Evolutionary conservation across 2,888 invertebrate genomes (phyloP).

Genomic region (Patella ulyssiponensis): DNA sequence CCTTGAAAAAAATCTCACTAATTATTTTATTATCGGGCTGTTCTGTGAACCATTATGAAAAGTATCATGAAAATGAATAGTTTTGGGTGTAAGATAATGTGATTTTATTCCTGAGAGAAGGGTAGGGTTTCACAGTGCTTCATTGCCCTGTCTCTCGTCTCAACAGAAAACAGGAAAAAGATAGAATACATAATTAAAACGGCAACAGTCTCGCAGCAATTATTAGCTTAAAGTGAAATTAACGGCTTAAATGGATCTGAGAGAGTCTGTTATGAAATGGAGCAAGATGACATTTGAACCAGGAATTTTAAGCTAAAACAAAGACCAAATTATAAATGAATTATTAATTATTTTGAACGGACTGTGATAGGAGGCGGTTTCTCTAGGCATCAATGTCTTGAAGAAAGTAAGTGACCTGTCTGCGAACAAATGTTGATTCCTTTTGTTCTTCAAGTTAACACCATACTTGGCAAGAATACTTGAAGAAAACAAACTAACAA

Average conservation of each 20-base stretch:
- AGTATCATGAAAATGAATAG: not conserved
- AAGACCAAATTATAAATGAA: conserved; percentile 6
- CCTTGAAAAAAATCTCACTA: conserved; percentile 1
- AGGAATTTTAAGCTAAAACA: conserved; percentile 11
- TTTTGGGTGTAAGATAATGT: not conserved
- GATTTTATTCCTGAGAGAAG: conserved; percentile 2
- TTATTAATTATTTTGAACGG: not conserved
- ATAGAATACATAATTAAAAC: conserved; percentile 9
- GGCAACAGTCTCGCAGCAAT: conserved; percentile 4
- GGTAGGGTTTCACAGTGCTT: not conserved
- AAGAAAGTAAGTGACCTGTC: no score
- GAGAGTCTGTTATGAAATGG: no score
- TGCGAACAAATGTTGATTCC: no score
- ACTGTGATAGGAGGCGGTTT: no score
- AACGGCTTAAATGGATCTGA: not conserved
- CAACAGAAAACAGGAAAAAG: not conserved
- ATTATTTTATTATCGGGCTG: not conserved
- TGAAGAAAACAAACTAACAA: no score
- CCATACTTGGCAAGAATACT: no score
- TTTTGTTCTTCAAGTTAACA: no score
- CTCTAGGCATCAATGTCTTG: no score
- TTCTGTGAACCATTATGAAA: not conserved
- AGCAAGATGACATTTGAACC: not conserved
- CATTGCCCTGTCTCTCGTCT: no score
- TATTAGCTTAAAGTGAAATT: conserved; percentile 7